phyloP scores from a whole-genome alignment of 1,140 invertebrate genomes.

The Centruroides sculpturatus region DNA sequence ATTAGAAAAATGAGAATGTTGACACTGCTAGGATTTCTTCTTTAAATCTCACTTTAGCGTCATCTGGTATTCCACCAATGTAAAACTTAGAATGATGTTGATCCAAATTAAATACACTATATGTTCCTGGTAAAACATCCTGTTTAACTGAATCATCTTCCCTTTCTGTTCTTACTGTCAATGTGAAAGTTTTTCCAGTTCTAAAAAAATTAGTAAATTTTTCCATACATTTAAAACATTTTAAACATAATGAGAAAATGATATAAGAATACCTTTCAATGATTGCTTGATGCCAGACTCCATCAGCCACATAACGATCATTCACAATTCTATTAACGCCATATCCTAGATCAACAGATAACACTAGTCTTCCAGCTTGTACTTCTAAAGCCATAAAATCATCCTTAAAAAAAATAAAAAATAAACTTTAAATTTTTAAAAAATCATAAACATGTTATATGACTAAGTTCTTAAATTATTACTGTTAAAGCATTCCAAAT shows the following conservation, averaged over 20 bases:
- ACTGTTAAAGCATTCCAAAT: slow-evolving; percentile 23
- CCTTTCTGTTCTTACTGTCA: slow-evolving; percentile 52
- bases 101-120: slow-evolving; percentile 75
- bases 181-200: slow-evolving; percentile 56
- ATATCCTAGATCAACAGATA: slow-evolving; percentile 76
- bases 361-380: slow-evolving; percentile 66
- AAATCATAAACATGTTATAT: neutral
- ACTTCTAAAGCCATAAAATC: slow-evolving; percentile 90
- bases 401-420: slow-evolving; percentile 36
- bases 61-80: slow-evolving; percentile 67
- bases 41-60: slow-evolving; percentile 17
- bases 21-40: neutral
- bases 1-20: neutral
- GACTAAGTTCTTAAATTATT: neutral
- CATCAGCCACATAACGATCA: slow-evolving; percentile 48
- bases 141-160: slow-evolving; percentile 40
- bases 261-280: slow-evolving; percentile 52
- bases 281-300: slow-evolving; percentile 72
- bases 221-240: too few species aligned
- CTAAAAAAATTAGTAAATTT: too few species aligned
- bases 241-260: neutral
- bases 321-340: slow-evolving; percentile 55
- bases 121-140: slow-evolving; percentile 43
- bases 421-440: too few species aligned
- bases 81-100: slow-evolving; percentile 70